phyloP scores from a whole-genome alignment of 2,113 vertebrate genomes.

The Bos javanicus region DNA sequence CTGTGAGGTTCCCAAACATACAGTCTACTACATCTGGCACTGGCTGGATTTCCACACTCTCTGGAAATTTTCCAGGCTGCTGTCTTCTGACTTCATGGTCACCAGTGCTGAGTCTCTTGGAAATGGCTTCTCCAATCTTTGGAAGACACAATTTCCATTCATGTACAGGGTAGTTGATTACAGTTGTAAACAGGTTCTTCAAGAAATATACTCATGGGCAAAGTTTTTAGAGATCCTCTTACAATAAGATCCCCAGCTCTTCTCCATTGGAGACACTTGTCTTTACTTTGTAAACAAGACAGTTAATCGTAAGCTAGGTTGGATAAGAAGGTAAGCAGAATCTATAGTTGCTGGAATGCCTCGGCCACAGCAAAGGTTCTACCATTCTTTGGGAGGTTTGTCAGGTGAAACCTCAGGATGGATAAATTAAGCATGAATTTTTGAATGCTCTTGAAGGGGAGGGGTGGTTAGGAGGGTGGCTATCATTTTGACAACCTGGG shows the following conservation, averaged over 20 bases:
- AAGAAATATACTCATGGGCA: background rate
- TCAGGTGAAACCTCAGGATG: background rate
- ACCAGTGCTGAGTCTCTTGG: background rate
- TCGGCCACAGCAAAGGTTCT: background rate
- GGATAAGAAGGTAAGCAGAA: background rate
- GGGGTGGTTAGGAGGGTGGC: background rate
- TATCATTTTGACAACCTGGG: background rate
- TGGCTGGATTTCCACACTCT: background rate
- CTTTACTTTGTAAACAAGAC: background rate
- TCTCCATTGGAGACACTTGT: background rate
- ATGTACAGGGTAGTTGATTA: background rate
- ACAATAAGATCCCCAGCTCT: background rate
- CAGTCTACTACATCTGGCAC: conserved; percentile 49
- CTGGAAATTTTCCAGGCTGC: conserved; percentile 42
- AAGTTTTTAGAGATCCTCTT: background rate
- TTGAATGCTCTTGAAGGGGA: background rate
- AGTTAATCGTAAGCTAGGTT: background rate
- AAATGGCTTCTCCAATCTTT: conserved; percentile 5
- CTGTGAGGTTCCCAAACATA: conserved; percentile 27
- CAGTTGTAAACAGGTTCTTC: conserved; percentile 20
- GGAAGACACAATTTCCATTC: conserved; percentile 19
- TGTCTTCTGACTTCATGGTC: conserved; percentile 56
- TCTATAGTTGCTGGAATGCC: background rate
- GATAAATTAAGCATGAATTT: conserved; percentile 11
- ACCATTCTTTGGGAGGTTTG: background rate